phyloP scores from a whole-genome alignment of 2,797 vertebrate species.

The Tamandua tetradactyla region DNA sequence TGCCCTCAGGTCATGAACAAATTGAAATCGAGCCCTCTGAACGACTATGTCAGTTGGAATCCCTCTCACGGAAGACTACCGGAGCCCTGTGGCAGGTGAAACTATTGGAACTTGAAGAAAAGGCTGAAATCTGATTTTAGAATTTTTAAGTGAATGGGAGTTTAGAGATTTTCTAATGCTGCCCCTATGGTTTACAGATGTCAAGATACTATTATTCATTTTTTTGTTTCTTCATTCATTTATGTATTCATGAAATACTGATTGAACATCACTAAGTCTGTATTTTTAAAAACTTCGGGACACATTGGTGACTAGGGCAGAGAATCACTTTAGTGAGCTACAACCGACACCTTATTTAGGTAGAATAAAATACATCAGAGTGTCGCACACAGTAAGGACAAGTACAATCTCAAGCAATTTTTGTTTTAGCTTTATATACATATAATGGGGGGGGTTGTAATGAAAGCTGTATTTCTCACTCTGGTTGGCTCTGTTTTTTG shows the following conservation, averaged over 20 bases:
- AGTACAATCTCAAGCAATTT: background rate
- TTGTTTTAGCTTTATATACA: background rate
- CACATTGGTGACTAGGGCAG: background rate
- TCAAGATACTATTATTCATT: background rate
- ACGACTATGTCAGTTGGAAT: background rate
- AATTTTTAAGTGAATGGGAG: slow-evolving; percentile 38
- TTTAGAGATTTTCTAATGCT: background rate
- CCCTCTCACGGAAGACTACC: background rate
- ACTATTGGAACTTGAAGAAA: background rate
- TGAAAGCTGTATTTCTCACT: background rate
- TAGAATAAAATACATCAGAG: background rate
- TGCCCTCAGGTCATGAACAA: background rate
- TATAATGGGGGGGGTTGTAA: background rate
- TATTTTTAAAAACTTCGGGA: background rate
- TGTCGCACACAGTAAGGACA: background rate
- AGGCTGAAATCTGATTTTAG: background rate
- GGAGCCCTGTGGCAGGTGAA: background rate
- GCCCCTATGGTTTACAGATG: background rate
- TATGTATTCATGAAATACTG: background rate
- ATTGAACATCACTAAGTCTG: background rate
- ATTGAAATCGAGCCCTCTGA: background rate
- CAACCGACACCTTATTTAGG: background rate
- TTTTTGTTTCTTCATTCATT: background rate
- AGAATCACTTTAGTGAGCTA: background rate
- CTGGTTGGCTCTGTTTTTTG: background rate